Evolutionary conservation across 2,113 vertebrate genomes (phyloP), one percentile per base, ranked within the genome.

Genomic region (Fulica atra): DNA sequence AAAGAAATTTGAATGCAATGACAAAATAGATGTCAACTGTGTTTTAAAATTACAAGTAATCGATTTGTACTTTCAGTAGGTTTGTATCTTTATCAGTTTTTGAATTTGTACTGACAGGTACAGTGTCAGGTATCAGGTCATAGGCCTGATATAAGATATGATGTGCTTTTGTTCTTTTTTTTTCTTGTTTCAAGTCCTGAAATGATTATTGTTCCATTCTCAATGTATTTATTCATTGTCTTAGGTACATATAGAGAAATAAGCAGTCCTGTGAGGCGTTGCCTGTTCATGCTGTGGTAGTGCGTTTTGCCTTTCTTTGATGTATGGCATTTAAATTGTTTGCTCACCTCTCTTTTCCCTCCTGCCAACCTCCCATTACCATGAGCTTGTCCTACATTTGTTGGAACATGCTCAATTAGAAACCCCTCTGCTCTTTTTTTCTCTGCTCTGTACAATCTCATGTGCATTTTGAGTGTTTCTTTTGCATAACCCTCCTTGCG

Each of bases 291-390:
- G 64, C 53, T 88, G 56, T 73, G 85, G 61, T 70, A 72, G 35
- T 60, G 28, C 86, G 68, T 84, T 94, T 70, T 82, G 18, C 48
- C 53, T 93, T 88, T 94, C 89, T 96, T 91, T 94, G 82, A 92
- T 96, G 72, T 88, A 72, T 20, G 20, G 66, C 40, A 42, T 92
- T 93, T 86, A 95, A 95, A 92, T 76, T 87, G n/a, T 94, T 96
- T 95, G 60, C 56, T 96, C 85, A 86, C 90, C 60, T 81, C 54
- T 83, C 68, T 95, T 89, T 65, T 91, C 66, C 35, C 78, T 66
- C 79, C 79, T 92, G 40, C 59, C 85, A 93, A 48, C 26, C 19
- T 83, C 57, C 56, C 31, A 69, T 91, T 73, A 88, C 64, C 59
- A 80, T 44, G 26, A 86, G 24, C 33, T 80, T 95, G 84, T 91